Evolutionary conservation across 2,797 vertebrate species (phyloP).

Genomic region (Anolis apletophallus): DNA sequence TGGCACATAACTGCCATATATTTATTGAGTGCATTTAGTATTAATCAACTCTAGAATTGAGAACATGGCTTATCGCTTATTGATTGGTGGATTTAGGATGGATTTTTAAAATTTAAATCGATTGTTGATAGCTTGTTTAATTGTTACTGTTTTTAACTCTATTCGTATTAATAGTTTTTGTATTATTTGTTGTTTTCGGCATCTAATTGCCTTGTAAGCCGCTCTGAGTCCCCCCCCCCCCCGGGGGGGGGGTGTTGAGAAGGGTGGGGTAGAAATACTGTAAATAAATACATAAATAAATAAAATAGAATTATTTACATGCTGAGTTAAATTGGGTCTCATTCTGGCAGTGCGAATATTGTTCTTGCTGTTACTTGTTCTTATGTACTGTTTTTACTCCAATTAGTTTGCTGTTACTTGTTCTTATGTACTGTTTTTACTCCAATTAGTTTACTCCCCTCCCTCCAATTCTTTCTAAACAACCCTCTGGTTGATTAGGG

Average conservation of each 20-base stretch:
- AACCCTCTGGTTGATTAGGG: neutral
- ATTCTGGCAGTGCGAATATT: neutral
- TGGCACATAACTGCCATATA: neutral
- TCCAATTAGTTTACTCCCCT: neutral
- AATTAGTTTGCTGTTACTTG: neutral
- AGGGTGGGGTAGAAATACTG: no score
- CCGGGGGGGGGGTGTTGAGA: no score
- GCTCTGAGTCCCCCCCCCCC: no score
- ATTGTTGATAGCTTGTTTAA: no score
- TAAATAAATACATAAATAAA: no score
- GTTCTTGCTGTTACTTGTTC: neutral
- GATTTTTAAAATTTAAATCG: no score
- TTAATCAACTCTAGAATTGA: neutral
- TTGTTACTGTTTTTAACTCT: no score
- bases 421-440: neutral
- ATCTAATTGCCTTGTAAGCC: no score
- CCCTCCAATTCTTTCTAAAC: neutral
- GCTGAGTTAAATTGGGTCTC: neutral
- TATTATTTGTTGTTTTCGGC: no score
- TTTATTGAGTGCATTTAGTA: neutral
- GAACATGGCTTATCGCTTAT: no score
- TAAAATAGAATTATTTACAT: neutral
- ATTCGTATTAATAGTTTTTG: no score
- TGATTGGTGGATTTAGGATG: no score
- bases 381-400: neutral